phyloP scores from a whole-genome alignment of 2,888 invertebrate genomes.

The Meloe dianella region DNA sequence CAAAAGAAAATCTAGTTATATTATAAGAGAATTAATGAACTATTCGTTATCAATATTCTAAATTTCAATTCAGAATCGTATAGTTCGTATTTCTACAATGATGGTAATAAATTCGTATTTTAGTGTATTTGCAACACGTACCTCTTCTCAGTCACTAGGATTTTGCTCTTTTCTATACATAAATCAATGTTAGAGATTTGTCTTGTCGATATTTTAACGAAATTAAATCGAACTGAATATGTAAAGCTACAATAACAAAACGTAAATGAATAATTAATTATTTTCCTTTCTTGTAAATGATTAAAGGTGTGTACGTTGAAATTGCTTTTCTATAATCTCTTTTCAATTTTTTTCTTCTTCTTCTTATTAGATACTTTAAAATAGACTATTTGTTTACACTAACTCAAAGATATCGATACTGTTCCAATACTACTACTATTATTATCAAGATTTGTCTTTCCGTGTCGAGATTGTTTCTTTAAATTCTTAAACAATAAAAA shows the following conservation, averaged over 20 bases:
- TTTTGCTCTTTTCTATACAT: not conserved
- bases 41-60: not conserved
- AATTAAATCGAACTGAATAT: not conserved
- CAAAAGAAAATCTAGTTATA: not conserved
- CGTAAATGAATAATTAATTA: not conserved
- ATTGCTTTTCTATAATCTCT: not conserved
- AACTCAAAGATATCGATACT: not conserved
- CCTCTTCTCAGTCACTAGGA: not conserved
- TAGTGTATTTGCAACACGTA: not conserved
- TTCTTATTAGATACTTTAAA: not conserved
- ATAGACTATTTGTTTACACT: not conserved
- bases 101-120: not conserved
- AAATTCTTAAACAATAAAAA: not conserved
- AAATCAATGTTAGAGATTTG: conserved; percentile 1
- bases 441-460: not conserved
- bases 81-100: not conserved
- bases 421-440: not conserved
- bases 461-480: not conserved
- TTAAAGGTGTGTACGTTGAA: not conserved
- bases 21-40: not conserved
- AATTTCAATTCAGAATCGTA: not conserved
- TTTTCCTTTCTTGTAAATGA: not conserved
- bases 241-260: not conserved
- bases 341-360: not conserved
- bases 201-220: conserved; percentile 3